phyloP scores from a whole-genome alignment of 2,113 vertebrate species.

The Odocoileus hemionus region DNA sequence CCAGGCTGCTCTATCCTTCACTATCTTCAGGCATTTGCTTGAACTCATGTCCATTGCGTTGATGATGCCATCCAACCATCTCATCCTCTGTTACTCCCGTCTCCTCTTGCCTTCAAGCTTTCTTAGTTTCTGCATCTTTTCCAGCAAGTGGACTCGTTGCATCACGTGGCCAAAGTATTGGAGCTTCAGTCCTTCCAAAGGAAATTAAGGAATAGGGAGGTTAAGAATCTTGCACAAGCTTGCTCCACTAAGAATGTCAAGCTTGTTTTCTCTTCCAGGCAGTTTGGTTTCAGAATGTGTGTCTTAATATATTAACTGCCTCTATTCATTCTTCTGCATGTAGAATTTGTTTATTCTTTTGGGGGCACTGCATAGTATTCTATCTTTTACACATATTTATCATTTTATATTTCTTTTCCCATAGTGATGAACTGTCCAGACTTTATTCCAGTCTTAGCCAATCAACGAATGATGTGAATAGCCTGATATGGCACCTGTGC shows the following conservation, averaged over 20 bases:
- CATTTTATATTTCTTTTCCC: not conserved
- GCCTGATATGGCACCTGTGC: not conserved
- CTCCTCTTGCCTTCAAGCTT: not conserved
- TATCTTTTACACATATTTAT: not conserved
- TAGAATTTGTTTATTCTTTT: not conserved
- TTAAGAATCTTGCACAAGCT: not conserved
- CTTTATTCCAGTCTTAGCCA: not conserved
- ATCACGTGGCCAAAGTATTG: not conserved
- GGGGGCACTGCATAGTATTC: not conserved
- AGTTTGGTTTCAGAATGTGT: not conserved
- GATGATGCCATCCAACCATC: not conserved
- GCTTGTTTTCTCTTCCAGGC: not conserved
- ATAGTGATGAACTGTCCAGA: not conserved
- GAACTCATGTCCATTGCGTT: not conserved
- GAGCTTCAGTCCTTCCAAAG: not conserved
- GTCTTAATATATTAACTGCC: not conserved
- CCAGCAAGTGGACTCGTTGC: not conserved
- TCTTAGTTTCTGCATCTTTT: not conserved
- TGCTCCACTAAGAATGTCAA: not conserved
- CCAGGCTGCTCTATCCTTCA: not conserved
- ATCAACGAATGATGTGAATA: not conserved
- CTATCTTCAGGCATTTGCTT: not conserved
- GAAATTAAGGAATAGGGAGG: not conserved
- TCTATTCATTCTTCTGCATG: not conserved
- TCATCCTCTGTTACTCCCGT: not conserved